Base-by-base conservation (phyloP, 2,113 vertebrate species). In the Dinomys branickii region DNA sequence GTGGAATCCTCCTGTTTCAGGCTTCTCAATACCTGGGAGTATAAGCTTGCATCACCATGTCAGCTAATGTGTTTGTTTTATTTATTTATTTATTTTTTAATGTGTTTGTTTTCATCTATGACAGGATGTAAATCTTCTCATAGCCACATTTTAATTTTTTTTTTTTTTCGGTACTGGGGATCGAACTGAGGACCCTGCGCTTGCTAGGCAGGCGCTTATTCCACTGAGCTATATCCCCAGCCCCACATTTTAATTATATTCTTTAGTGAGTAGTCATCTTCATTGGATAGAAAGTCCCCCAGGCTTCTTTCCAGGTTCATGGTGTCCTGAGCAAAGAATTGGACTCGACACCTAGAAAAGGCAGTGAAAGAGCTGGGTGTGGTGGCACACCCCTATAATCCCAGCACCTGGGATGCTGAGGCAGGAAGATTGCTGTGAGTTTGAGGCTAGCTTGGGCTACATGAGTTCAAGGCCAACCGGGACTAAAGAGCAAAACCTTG, bases 71-170 rank as follows among this genome's bases (percentile, higher is more conserved):
- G 84, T 85, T 95, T 94, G 5, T 50, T 50, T 50, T 50, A 50
- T 50, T 50, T 50, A 50, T 50, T 50, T 50, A 50, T 50, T 50
- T 50, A 50, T 50, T 50, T n/a, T n/a, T n/a, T n/a, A n/a, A n/a
- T n/a, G n/a, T n/a, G n/a, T n/a, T n/a, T n/a, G 94, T 94, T 88
- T 84, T 87, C 83, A 95, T 63, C 1, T 50, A 19, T 35, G 24
- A 61, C 81, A 83, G 73, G 16, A 78, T 95, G 88, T 86, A 82
- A 78, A 94, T 90, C 13, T 33, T 69, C 67, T 92, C 52, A 24
- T 61, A 59, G 33, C n/a, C 44, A 85, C 14, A 54, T 86, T 92
- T 95, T 69, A 19, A 52, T 71, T 71, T n/a, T n/a, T n/a, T n/a
- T n/a, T n/a, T n/a, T n/a, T n/a, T n/a, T n/a, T n/a, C n/a, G n/a